Evolutionary conservation across 2,888 invertebrate genomes (phyloP).

Genomic region (Beris morrisii): DNA sequence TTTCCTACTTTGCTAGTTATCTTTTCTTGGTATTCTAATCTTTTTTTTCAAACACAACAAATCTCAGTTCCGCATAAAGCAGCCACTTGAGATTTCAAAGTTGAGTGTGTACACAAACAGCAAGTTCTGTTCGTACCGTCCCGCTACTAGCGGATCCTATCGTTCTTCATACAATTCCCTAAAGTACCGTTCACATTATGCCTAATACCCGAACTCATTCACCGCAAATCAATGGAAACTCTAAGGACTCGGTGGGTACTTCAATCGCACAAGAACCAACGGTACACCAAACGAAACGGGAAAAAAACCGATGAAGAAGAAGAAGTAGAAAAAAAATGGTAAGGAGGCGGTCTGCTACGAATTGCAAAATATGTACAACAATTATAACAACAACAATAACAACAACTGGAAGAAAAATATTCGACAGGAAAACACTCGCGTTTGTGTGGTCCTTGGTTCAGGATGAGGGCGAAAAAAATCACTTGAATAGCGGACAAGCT

Average conservation of each 20-base stretch:
- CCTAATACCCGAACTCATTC: slow-evolving; percentile 31
- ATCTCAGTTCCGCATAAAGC: slow-evolving; percentile 1
- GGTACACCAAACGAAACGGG: slow-evolving; percentile 7
- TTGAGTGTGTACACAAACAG: neutral
- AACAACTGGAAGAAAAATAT: no score
- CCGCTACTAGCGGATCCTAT: neutral
- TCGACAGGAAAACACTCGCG: no score
- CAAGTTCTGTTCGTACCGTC: neutral
- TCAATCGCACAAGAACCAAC: slow-evolving; percentile 24
- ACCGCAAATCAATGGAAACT: slow-evolving; percentile 20
- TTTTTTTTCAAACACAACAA: slow-evolving; percentile 12
- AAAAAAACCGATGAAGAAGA: no score
- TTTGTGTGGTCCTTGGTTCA: no score
- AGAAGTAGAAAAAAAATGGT: no score
- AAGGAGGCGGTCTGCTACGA: no score
- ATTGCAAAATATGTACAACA: no score
- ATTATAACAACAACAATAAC: no score
- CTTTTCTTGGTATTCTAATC: neutral
- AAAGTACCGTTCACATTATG: slow-evolving; percentile 30
- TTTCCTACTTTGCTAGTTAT: neutral
- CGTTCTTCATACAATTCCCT: slow-evolving; percentile 16
- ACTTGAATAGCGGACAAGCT: neutral
- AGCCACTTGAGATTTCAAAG: slow-evolving; percentile 11
- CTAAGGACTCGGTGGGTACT: slow-evolving; percentile 9
- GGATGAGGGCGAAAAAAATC: neutral